These are phyloP conservation scores for Pollenia amentaria DNA, from an alignment of 2,888 invertebrate species.

Conservation along the genomic window DNA sequence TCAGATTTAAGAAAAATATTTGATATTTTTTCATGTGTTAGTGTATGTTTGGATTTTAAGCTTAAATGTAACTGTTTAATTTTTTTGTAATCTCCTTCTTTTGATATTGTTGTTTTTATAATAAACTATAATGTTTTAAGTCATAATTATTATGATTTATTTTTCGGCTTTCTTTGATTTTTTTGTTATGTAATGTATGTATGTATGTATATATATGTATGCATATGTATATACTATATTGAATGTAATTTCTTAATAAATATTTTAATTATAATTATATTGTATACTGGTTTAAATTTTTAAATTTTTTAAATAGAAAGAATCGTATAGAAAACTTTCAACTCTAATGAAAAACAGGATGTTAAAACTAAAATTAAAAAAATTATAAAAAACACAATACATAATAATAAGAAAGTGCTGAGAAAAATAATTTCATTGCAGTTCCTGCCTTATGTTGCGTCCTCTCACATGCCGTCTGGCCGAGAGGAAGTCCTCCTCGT, in stretches of 20 bases:
- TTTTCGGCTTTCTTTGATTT: conserved; percentile 58
- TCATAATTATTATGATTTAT: conserved; percentile 57
- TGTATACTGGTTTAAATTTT: conserved; percentile 69
- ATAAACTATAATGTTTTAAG: conserved; percentile 68
- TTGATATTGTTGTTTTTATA: conserved; percentile 75
- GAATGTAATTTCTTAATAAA: conserved; percentile 75
- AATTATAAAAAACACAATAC: conserved; percentile 39
- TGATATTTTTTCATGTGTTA: conserved; percentile 39
- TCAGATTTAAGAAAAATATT: conserved; percentile 57
- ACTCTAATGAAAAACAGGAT: conserved; percentile 54
- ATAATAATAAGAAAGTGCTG: conserved; percentile 36
- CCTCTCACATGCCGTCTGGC: conserved; percentile 69
- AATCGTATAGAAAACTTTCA: conserved; percentile 59
- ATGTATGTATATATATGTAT: conserved; percentile 74
- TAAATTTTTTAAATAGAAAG: conserved; percentile 58
- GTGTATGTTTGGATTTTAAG: conserved; percentile 32
- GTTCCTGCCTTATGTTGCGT: conserved; percentile 77
- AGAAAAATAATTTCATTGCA: conserved; percentile 82
- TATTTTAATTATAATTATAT: conserved; percentile 76
- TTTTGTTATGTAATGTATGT: conserved; percentile 45
- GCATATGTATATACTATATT: conserved; percentile 81
- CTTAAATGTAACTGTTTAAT: conserved; percentile 25
- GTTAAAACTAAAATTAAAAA: conserved; percentile 76
- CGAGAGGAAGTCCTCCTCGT: conserved; percentile 74
- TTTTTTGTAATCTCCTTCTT: conserved; percentile 27